Evolutionary conservation across 64 coral and sea anemone genomes (phyloP).

Genomic region (Hydrozoanthus tunicans): DNA sequence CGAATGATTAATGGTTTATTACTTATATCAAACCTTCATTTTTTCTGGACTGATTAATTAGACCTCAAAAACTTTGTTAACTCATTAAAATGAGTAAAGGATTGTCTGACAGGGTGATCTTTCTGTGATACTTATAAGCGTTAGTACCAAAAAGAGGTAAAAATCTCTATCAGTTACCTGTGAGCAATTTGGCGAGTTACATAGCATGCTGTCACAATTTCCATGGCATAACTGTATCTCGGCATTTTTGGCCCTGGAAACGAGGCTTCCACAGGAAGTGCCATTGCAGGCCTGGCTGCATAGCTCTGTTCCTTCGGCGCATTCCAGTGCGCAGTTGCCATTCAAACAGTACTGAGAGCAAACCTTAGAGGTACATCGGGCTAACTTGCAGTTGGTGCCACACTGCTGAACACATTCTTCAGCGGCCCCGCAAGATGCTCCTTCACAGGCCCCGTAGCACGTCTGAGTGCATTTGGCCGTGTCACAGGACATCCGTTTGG

Average conservation of each 20-base stretch:
- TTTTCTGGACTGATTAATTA: no score
- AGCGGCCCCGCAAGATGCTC: not conserved
- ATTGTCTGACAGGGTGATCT: no score
- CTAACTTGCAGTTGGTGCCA: constrained; percentile 18
- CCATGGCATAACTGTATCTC: constrained; percentile 33
- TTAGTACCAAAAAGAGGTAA: not conserved
- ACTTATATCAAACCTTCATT: no score
- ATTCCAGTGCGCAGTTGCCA: constrained; percentile 34
- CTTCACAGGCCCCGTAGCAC: constrained; percentile 17
- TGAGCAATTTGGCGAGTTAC: not conserved
- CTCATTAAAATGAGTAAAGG: no score
- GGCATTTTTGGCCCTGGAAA: constrained; percentile 6
- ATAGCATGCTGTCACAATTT: constrained; percentile 17
- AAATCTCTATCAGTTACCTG: not conserved
- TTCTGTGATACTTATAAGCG: not conserved
- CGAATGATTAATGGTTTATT: no score
- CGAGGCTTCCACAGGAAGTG: constrained; percentile 6
- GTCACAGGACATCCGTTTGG: constrained; percentile 20
- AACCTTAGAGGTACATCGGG: constrained; percentile 42
- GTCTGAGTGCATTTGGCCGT: constrained; percentile 7
- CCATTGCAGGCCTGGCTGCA: constrained; percentile 42
- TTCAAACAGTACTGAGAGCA: constrained; percentile 38
- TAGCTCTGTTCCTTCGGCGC: constrained; percentile 17
- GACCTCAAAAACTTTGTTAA: no score
- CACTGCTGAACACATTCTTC: constrained; percentile 2